A percentile compares a stretch with the other conserved stretches of the same genome.
These are phyloP conservation scores for Dendrocopos noguchii DNA, from an alignment of 2,113 vertebrate genomes.

Conservation along the genomic window DNA sequence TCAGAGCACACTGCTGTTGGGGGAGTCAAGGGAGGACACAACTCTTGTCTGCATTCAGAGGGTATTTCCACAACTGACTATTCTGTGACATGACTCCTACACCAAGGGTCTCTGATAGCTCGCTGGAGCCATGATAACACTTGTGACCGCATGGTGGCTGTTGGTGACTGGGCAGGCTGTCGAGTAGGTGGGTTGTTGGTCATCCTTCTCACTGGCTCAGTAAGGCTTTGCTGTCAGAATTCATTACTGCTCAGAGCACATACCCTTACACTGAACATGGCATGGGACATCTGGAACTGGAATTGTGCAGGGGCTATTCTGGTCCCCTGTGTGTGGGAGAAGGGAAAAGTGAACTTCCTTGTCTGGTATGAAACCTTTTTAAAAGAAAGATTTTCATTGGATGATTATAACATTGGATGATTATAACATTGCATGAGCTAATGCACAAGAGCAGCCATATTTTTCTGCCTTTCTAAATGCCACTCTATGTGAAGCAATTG, in stretches of 20 bases:
- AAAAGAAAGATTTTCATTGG: neutral
- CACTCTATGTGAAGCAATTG: neutral
- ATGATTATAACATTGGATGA: neutral
- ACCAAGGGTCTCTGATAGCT: neutral
- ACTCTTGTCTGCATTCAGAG: neutral
- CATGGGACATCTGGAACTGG: neutral
- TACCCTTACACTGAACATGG: accelerated
- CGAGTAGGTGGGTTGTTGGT: accelerated
- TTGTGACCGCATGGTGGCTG: neutral
- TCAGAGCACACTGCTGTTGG: neutral
- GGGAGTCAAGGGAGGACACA: accelerated
- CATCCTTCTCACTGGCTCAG: neutral
- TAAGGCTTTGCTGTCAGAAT: neutral
- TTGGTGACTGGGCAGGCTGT: neutral
- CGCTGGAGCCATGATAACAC: accelerated
- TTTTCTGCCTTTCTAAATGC: neutral
- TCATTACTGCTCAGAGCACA: neutral
- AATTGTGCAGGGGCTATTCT: neutral
- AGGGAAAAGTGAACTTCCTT: neutral
- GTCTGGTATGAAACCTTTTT: neutral
- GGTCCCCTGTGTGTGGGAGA: neutral
- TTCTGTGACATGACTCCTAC: neutral
- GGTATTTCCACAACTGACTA: neutral
- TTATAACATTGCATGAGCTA: neutral
- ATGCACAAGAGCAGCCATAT: neutral